Conservation (phyloP, 1,140 invertebrate species). For the Trypoxylus dichotomus region DNA sequence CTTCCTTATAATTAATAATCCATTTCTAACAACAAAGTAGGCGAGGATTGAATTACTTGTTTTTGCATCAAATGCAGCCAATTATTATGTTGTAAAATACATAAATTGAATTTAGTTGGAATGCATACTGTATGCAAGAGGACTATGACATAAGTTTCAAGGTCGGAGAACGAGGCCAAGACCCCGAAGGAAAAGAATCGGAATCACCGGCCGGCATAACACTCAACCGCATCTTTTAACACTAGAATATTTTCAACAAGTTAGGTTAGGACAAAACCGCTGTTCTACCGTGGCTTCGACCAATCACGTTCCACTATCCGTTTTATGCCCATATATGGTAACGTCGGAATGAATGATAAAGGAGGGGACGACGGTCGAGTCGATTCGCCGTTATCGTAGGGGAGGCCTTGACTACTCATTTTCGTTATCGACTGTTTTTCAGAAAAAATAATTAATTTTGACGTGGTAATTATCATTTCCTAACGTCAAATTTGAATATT, state of each 20-base stretch:
- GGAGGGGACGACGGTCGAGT: conserved; percentile 50
- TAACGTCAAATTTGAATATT: conserved; percentile 25
- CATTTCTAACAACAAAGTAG: too few relatives aligned
- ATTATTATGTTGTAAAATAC: background rate
- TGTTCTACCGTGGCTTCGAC: conserved; percentile 48
- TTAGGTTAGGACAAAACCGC: conserved; percentile 42
- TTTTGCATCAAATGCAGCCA: too few relatives aligned
- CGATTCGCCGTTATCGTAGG: conserved; percentile 39
- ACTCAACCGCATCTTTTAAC: conserved; percentile 26
- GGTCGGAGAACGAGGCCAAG: conserved; percentile 34
- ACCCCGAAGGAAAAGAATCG: conserved; percentile 32
- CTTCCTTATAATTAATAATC: too few relatives aligned
- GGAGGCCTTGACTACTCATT: conserved; percentile 35
- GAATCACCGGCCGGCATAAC: conserved; percentile 37
- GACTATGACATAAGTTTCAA: conserved; percentile 32
- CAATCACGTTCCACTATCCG: conserved; percentile 65
- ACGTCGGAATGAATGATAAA: conserved; percentile 59
- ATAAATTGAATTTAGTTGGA: conserved; percentile 7
- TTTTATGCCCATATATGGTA: conserved; percentile 80
- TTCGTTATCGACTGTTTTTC: conserved; percentile 29
- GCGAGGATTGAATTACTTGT: too few relatives aligned
- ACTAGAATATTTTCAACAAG: conserved; percentile 33
- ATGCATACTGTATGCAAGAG: conserved; percentile 5
- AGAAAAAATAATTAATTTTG: conserved; percentile 25
- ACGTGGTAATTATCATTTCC: conserved; percentile 2